Conservation (phyloP, 2,888 invertebrate genomes). For the Furcula furcula region DNA sequence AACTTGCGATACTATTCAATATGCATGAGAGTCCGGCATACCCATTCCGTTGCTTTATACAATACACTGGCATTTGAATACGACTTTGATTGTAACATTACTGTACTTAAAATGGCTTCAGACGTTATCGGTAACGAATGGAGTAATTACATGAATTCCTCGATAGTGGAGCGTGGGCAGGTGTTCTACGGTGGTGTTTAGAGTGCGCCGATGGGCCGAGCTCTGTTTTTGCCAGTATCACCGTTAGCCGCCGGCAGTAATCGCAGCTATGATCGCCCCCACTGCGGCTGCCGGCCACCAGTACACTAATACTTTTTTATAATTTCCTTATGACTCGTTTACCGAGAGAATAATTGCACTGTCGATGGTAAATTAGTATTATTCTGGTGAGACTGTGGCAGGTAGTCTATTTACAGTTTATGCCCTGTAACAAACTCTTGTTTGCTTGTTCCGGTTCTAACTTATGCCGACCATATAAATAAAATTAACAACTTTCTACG, state of each 20-base stretch:
- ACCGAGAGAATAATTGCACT: too few relatives aligned
- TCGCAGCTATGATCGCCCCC: constrained; percentile 52
- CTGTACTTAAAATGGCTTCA: constrained; percentile 2
- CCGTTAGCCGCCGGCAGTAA: constrained; percentile 66
- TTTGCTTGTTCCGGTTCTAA: constrained; percentile 6
- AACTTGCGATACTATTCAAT: constrained; percentile 25
- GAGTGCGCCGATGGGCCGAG: constrained; percentile 55
- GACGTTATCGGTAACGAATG: constrained; percentile 13
- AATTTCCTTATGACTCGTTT: too few relatives aligned
- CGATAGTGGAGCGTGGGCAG: constrained; percentile 35
- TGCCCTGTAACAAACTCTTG: too few relatives aligned
- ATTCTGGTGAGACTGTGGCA: too few relatives aligned
- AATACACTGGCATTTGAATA: constrained; percentile 21
- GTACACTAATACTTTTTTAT: too few relatives aligned
- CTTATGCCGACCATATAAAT: constrained; percentile 32
- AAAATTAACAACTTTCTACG: constrained; percentile 46
- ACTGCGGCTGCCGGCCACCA: constrained; percentile 21
- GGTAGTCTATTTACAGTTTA: too few relatives aligned
- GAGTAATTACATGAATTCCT: constrained; percentile 23
- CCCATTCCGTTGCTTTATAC: constrained; percentile 6
- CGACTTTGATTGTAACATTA: constrained; percentile 6
- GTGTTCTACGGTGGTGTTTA: constrained; percentile 48
- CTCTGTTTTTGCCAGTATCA: constrained; percentile 65
- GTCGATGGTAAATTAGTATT: too few relatives aligned
- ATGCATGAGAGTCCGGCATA: constrained; percentile 26